Evolutionary conservation across 2,888 invertebrate species (phyloP).

Genomic region (Pseudococcus jackbeardsleyi): DNA sequence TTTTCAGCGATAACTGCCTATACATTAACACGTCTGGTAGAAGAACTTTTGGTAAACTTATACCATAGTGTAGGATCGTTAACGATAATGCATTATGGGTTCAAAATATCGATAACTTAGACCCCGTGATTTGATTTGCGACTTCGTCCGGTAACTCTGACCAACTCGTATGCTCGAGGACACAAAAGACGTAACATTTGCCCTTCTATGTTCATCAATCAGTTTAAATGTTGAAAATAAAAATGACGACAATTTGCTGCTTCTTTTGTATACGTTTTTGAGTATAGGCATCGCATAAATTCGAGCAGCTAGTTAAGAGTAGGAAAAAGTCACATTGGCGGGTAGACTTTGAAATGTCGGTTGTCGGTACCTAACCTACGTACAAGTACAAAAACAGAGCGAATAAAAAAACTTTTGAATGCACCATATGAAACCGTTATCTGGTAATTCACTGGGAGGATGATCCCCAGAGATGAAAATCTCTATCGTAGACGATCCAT

Average conservation of each 20-base stretch:
- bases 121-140: neutral
- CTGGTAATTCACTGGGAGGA: conserved; percentile 53
- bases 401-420: neutral
- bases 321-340: neutral
- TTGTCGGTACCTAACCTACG: neutral
- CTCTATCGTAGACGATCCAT: conserved; percentile 57
- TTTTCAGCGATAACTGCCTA: neutral
- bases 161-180: neutral
- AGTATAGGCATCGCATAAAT: no score
- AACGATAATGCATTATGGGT: neutral
- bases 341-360: neutral
- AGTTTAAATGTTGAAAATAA: no score
- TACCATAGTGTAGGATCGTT: neutral
- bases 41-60: neutral
- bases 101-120: neutral
- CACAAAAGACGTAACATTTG: neutral
- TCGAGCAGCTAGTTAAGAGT: neutral
- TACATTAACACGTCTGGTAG: neutral
- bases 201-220: neutral
- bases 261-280: no score
- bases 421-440: conserved; percentile 57
- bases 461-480: conserved; percentile 57
- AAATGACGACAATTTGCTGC: no score
- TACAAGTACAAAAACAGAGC: neutral
- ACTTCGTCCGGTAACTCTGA: neutral